Percentiles rank a stretch among this genome's conserved stretches.
Evolutionary conservation across 1,140 invertebrate species (phyloP).

Genomic region (Camponotus vicinus): DNA sequence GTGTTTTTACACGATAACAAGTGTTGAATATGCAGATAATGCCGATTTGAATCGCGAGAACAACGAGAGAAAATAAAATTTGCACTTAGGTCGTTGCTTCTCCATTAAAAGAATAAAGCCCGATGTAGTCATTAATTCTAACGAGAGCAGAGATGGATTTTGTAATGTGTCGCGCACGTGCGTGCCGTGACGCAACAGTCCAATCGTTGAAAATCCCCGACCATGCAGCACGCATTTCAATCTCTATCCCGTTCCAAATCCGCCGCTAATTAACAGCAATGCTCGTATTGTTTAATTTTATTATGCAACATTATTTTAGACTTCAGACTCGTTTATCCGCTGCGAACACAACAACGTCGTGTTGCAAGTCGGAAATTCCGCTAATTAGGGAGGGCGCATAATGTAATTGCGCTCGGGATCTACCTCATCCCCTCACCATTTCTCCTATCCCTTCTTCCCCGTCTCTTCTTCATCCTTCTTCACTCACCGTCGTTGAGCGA

Average conservation of each 20-base stretch:
- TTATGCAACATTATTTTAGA: conserved; percentile 65
- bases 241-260: conserved; percentile 42
- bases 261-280: conserved; percentile 58
- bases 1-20: neutral
- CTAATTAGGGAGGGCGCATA: conserved; percentile 61
- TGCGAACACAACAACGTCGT: conserved; percentile 54
- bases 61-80: neutral
- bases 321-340: conserved; percentile 62
- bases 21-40: neutral
- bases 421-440: neutral
- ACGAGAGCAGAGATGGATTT: neutral
- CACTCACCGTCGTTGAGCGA: conserved; percentile 48
- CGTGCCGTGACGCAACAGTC: neutral
- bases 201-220: conserved; percentile 26
- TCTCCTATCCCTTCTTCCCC: neutral
- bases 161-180: conserved; percentile 1
- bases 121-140: conserved; percentile 11
- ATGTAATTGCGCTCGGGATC: conserved; percentile 64
- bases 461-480: conserved; percentile 5
- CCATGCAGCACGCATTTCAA: conserved; percentile 24
- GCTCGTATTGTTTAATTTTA: conserved; percentile 62
- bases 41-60: neutral
- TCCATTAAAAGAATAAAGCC: neutral
- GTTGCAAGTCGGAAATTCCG: conserved; percentile 62
- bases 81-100: neutral